Conservation (phyloP, 2,113 vertebrate genomes). For the Dasyurus viverrinus region DNA sequence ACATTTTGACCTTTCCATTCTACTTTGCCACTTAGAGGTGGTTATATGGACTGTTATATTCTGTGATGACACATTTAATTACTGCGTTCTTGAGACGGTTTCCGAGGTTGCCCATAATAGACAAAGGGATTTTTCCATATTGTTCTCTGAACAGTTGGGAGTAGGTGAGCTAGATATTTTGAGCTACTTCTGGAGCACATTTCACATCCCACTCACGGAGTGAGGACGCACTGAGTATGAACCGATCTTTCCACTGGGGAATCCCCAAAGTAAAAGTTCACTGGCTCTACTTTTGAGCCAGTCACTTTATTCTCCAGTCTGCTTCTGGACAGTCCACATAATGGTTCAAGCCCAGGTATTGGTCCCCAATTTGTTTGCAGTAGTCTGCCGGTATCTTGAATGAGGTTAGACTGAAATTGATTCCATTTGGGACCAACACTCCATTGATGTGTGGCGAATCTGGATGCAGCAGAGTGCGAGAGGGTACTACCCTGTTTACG, state of each 20-base stretch:
- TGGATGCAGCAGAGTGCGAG: background rate
- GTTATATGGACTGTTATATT: background rate
- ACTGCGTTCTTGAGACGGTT: background rate
- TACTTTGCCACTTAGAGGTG: background rate
- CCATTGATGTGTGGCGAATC: background rate
- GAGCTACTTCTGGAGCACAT: background rate
- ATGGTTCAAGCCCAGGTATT: background rate
- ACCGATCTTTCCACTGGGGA: background rate
- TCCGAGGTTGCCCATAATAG: background rate
- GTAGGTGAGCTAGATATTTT: background rate
- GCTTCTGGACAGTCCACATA: background rate
- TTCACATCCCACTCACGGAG: background rate
- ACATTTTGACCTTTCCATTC: background rate
- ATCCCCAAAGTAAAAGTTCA: background rate
- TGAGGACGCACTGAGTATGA: background rate
- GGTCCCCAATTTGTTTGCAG: background rate
- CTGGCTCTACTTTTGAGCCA: background rate
- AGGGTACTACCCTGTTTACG: background rate
- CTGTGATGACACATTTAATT: background rate
- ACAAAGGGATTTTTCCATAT: background rate
- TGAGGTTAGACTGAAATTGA: background rate
- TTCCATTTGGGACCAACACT: background rate
- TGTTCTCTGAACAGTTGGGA: background rate
- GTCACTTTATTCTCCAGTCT: background rate
- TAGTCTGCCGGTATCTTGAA: background rate